phyloP scores from a whole-genome alignment of 2,113 vertebrate species.

The Onychostruthus taczanowskii region DNA sequence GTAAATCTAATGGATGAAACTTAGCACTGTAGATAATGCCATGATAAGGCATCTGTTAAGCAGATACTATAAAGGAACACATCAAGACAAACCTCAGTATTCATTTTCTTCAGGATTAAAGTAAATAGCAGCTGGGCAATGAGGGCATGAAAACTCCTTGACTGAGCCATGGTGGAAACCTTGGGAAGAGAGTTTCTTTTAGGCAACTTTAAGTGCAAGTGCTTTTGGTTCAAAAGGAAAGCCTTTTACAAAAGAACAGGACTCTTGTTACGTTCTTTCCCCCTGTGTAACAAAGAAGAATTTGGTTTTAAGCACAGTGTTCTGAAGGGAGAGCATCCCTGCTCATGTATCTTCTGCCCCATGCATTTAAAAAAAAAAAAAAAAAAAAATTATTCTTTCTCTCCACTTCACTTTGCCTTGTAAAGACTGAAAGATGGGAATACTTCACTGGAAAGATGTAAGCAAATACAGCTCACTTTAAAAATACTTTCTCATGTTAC shows the following conservation, averaged over 20 bases:
- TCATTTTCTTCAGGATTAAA: not conserved
- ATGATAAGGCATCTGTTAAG: not conserved
- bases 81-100: not conserved
- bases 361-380: not conserved
- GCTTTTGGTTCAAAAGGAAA: not conserved
- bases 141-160: not conserved
- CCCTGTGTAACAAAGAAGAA: not conserved
- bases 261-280: not conserved
- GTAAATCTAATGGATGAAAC: not conserved
- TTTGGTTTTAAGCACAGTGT: not conserved
- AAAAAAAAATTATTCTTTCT: not conserved
- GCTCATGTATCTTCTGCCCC: not conserved
- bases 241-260: not conserved
- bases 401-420: not conserved
- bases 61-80: not conserved
- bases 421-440: not conserved
- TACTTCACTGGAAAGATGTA: not conserved
- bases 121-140: not conserved
- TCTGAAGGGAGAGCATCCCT: not conserved
- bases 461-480: not conserved
- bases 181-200: not conserved
- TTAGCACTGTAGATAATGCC: not conserved
- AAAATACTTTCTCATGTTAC: slow-evolving; percentile 14
- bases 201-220: not conserved
- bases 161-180: not conserved